phyloP scores from a whole-genome alignment of 2,113 vertebrate genomes.

The Merops nubicus region DNA sequence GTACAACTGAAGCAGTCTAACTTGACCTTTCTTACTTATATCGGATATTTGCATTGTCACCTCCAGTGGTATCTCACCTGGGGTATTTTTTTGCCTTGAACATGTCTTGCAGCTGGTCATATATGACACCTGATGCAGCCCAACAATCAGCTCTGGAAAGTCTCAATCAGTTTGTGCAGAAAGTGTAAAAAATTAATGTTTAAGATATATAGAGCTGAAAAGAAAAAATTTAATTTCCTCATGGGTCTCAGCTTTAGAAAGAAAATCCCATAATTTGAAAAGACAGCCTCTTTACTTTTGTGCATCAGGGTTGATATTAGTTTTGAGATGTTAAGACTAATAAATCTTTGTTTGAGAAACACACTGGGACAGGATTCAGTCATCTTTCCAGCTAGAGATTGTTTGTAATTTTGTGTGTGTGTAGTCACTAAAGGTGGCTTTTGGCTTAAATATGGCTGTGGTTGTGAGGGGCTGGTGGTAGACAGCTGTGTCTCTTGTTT shows the following conservation, averaged over 20 bases:
- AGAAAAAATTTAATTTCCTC: not conserved
- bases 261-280: conserved; percentile 7
- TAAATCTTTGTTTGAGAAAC: not conserved
- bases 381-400: not conserved
- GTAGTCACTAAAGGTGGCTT: not conserved
- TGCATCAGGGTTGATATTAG: not conserved
- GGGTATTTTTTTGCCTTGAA: not conserved
- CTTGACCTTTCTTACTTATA: not conserved
- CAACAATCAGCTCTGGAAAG: not conserved
- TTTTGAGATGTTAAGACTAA: not conserved
- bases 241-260: not conserved
- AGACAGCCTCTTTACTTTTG: not conserved
- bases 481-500: not conserved
- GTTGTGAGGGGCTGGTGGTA: not conserved
- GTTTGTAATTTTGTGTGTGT: not conserved
- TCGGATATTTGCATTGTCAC: not conserved
- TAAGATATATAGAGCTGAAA: not conserved
- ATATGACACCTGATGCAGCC: not conserved
- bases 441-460: not conserved
- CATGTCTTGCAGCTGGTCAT: not conserved
- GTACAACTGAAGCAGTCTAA: not conserved
- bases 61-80: not conserved
- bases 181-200: not conserved
- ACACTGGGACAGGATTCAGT: not conserved
- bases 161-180: not conserved